Evolutionary conservation across 2,888 invertebrate genomes (phyloP).

Genomic region (Leptura quadrifasciata): DNA sequence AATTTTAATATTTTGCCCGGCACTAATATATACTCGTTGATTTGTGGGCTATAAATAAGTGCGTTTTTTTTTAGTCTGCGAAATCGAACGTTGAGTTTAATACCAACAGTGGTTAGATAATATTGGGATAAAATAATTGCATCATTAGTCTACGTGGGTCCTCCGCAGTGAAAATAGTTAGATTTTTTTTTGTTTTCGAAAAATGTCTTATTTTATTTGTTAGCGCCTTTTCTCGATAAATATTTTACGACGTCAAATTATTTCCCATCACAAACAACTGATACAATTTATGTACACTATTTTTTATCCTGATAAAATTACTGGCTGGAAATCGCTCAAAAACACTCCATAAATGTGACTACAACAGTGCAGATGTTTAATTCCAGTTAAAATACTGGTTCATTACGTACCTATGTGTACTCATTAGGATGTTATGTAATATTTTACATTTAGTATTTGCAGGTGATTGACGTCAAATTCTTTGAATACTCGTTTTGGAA

Average conservation of each 20-base stretch:
- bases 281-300: background rate
- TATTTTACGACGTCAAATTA: background rate
- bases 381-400: background rate
- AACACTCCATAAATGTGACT: too few relatives aligned
- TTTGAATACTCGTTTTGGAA: too few relatives aligned
- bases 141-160: background rate
- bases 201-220: too few relatives aligned
- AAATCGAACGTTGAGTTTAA: background rate
- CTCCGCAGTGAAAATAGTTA: background rate
- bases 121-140: background rate
- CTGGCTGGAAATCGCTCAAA: background rate
- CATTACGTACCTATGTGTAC: background rate
- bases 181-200: background rate
- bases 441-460: background rate
- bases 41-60: background rate
- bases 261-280: background rate
- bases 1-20: background rate
- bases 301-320: background rate
- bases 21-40: background rate
- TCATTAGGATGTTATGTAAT: background rate
- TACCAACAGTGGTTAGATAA: background rate
- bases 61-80: background rate
- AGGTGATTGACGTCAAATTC: too few relatives aligned
- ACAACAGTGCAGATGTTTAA: background rate
- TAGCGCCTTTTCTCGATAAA: background rate